A percentile compares a stretch with the other conserved stretches of the same genome.
phyloP scores from a whole-genome alignment of 2,797 vertebrate species.

The Bradypodion pumilum region DNA sequence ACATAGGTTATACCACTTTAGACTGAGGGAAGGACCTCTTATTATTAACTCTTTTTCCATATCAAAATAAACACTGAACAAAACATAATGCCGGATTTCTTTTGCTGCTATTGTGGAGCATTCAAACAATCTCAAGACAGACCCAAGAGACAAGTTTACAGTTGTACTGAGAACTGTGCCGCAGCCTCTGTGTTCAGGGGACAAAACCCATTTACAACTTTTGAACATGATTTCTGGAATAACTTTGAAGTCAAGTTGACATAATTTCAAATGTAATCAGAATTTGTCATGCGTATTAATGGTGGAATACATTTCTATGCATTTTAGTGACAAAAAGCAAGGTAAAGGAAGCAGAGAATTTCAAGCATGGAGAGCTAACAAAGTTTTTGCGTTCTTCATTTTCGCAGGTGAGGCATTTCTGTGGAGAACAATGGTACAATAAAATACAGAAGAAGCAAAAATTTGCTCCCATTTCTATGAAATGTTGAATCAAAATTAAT shows the following conservation, averaged over 20 bases:
- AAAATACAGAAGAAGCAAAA: not conserved
- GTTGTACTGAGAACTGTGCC: not conserved
- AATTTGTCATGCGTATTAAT: not conserved
- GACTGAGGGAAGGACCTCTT: not conserved
- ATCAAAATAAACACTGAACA: not conserved
- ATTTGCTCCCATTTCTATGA: conserved; percentile 2
- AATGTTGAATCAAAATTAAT: not conserved
- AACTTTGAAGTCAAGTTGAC: not conserved
- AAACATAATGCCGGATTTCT: not conserved
- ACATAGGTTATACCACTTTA: not conserved
- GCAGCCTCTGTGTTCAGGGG: not conserved
- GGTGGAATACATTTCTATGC: not conserved
- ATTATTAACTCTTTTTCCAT: not conserved
- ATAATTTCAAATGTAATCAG: conserved; percentile 8
- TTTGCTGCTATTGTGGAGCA: not conserved
- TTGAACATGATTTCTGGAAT: not conserved
- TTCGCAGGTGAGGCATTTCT: conserved; percentile 15
- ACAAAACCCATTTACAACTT: not conserved
- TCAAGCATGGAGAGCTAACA: conserved; percentile 39
- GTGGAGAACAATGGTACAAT: not conserved
- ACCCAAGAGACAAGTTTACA: not conserved
- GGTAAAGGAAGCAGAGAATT: conserved; percentile 32
- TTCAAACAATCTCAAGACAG: not conserved
- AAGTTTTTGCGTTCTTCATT: conserved; percentile 33
- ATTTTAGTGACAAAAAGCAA: conserved; percentile 24